Percentiles rank a stretch among this genome's conserved stretches.
phyloP scores from a whole-genome alignment of 2,888 invertebrate genomes.

The Venustoraphidia nigricollis region DNA sequence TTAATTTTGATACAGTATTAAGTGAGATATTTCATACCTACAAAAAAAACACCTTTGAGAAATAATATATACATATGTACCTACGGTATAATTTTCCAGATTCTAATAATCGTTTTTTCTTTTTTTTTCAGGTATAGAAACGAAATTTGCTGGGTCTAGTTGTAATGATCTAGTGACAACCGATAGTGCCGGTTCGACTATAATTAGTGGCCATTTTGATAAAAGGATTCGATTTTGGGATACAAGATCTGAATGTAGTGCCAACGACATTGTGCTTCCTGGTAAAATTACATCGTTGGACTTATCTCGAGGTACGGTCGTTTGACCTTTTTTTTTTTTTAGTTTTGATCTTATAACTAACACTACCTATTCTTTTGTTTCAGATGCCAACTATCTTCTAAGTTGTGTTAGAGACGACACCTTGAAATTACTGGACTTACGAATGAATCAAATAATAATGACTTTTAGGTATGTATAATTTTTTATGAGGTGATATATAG shows the following conservation, averaged over 20 bases:
- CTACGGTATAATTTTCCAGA: no score
- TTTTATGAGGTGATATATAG: constrained; percentile 25
- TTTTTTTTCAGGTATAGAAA: constrained; percentile 57
- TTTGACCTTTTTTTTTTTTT: neutral
- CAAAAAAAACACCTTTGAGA: no score
- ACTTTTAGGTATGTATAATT: constrained; percentile 64
- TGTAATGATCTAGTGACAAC: constrained; percentile 93
- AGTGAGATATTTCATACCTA: no score
- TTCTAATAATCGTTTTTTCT: neutral
- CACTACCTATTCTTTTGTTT: constrained; percentile 21
- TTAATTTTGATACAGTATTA: no score
- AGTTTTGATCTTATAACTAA: neutral
- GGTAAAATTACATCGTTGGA: constrained; percentile 93
- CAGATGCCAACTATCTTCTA: constrained; percentile 80
- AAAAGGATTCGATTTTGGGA: constrained; percentile 97
- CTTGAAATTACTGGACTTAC: constrained; percentile 82
- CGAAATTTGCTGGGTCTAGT: constrained; percentile 90
- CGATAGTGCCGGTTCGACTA: constrained; percentile 71
- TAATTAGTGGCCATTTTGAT: constrained; percentile 97
- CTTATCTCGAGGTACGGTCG: constrained; percentile 56
- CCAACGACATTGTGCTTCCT: constrained; percentile 75
- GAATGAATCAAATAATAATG: constrained; percentile 82
- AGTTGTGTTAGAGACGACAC: constrained; percentile 93
- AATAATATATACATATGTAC: no score
- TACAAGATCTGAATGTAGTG: constrained; percentile 68